Evolutionary conservation across 64 coral and sea anemone genomes (phyloP), one percentile per base, ranked within the genome.

Genomic region (Stichodactyla helianthus): DNA sequence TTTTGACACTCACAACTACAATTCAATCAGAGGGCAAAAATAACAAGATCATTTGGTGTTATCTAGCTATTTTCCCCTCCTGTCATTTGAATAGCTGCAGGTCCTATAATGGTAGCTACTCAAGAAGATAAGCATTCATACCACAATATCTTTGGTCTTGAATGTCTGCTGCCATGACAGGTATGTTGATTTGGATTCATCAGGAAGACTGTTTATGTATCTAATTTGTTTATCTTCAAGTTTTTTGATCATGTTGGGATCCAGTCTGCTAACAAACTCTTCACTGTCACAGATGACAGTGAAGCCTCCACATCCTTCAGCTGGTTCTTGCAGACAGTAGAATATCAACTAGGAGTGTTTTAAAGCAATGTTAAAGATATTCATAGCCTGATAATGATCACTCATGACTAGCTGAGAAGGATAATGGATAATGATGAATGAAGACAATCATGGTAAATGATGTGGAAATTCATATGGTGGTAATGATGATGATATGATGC

Each of bases 221-320:
- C 58, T 54, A 11, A 94, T 20, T 59, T 90, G 79, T 79, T 84
- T 87, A 17, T 90, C 88, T 50, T 90, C 88, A 63, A 94, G 81
- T 57, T 84, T 94, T 53, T 60, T 58, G 6, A 90, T 76, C 55
- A 94, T 18, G 11, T 93, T 54, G 5, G 84, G 79, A 54, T 93
- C 88, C 55, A 93, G 76, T 11, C 18, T 54, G 50, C 51, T 19
- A 25, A 88, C 35, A 26, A 94, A 71, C 60, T 94, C 85, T 59
- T 83, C 58, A 27, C 85, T 94, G 71, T 77, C 85, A 16, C 84
- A 54, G 4, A 94, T 25, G 11, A 83, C 50, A 12, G 88, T 94
- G 55, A 89, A 87, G 8, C 92, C 92, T 23, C 92, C 92, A 52
- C 92, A 94, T 31, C 85, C 92, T 60, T 90, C 88, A 22, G 79